These are phyloP conservation scores for Lacerta agilis DNA, from an alignment of 2,797 vertebrate species.

Conservation along the genomic window DNA sequence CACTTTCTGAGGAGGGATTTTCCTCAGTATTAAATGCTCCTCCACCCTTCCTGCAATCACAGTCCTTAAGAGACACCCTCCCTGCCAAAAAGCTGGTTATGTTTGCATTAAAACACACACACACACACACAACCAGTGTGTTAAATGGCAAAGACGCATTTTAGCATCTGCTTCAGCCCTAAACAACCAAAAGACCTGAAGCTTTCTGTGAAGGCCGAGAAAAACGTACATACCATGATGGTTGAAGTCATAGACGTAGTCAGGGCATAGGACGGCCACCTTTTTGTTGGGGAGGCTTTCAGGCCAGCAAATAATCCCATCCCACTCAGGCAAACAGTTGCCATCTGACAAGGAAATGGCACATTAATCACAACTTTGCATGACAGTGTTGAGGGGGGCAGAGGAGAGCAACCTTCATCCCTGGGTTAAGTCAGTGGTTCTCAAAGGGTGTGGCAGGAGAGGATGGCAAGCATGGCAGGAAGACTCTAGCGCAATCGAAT, in stretches of 20 bases:
- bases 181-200: not conserved
- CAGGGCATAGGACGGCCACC: conserved; percentile 84
- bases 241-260: conserved; percentile 94
- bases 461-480: too few species aligned
- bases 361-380: not conserved
- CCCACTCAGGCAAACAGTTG: conserved; percentile 88
- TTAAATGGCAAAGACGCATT: not conserved
- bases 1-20: not conserved
- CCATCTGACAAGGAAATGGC: conserved; percentile 72
- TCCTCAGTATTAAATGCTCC: not conserved
- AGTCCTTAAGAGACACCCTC: not conserved
- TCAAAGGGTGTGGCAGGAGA: too few species aligned
- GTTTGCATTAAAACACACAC: too few species aligned
- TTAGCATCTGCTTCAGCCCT: too few species aligned
- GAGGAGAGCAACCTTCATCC: too few species aligned
- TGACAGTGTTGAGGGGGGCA: not conserved
- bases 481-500: too few species aligned
- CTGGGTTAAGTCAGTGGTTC: not conserved
- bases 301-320: conserved; percentile 92
- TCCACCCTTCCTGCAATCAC: not conserved
- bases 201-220: not conserved
- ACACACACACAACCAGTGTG: too few species aligned
- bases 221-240: conserved; percentile 80
- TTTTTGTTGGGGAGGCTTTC: conserved; percentile 79
- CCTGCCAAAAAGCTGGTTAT: too few species aligned